Percentiles rank a stretch among this genome's conserved stretches.
Evolutionary conservation across 2,888 invertebrate species (phyloP).

Genomic region (Harpalus rufipes): DNA sequence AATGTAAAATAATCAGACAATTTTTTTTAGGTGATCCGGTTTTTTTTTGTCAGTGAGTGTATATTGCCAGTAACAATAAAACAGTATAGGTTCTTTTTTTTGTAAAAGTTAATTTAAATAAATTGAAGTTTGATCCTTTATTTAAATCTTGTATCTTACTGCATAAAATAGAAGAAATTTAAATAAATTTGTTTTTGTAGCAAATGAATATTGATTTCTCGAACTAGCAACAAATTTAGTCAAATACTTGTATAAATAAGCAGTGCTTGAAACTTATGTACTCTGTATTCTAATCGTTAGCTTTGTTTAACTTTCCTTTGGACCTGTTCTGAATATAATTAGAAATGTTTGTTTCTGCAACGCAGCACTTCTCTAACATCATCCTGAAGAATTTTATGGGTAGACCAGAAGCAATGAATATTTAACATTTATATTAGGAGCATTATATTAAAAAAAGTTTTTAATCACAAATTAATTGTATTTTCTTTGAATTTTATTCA

Average conservation of each 20-base stretch:
- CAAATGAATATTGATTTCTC: background rate
- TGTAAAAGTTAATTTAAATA: too few relatives aligned
- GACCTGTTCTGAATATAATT: constrained; percentile 48
- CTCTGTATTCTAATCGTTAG: constrained; percentile 39
- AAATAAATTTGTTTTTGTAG: background rate
- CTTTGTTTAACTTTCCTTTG: constrained; percentile 30
- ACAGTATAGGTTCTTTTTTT: too few relatives aligned
- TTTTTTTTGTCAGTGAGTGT: too few relatives aligned
- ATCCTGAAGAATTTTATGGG: background rate
- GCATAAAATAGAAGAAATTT: too few relatives aligned
- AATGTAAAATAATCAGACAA: too few relatives aligned
- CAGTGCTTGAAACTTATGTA: constrained; percentile 10
- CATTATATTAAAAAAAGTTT: background rate
- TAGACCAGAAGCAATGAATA: background rate
- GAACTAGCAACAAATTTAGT: constrained; percentile 16
- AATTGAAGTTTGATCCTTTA: too few relatives aligned
- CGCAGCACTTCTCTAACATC: background rate
- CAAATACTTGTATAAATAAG: constrained; percentile 13
- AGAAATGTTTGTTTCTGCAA: constrained; percentile 21
- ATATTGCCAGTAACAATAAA: too few relatives aligned
- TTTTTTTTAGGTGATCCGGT: too few relatives aligned
- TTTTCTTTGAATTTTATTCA: background rate
- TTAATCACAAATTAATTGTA: background rate
- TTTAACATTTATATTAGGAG: background rate
- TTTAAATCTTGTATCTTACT: too few relatives aligned